These are phyloP conservation scores for Musca domestica DNA, from an alignment of 1,140 invertebrate species.

Conservation along the genomic window DNA sequence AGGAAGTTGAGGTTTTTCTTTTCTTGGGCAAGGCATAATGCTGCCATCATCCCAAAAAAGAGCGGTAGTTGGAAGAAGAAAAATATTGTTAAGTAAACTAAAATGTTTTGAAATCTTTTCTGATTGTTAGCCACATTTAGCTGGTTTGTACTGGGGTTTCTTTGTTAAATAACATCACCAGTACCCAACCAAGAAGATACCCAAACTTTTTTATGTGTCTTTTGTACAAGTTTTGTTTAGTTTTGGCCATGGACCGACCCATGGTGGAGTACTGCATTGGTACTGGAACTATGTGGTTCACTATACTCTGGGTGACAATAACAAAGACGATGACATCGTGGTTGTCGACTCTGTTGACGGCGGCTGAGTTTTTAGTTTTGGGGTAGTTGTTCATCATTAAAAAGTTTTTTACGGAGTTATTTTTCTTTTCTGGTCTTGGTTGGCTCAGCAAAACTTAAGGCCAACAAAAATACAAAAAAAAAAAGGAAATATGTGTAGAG, in stretches of 20 bases:
- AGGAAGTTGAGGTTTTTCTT: too few relatives aligned
- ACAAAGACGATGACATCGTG: too few relatives aligned
- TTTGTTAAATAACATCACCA: slow-evolving; percentile 16
- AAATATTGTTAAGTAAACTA: slow-evolving; percentile 13
- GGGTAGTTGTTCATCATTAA: slow-evolving; percentile 18
- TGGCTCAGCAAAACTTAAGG: not conserved
- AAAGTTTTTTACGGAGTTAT: slow-evolving; percentile 12
- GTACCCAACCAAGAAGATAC: not conserved
- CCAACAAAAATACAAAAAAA: not conserved
- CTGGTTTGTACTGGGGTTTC: not conserved
- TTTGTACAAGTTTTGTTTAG: slow-evolving; percentile 12
- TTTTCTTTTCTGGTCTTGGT: not conserved
- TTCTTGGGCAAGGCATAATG: too few relatives aligned
- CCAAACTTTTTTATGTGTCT: slow-evolving; percentile 15
- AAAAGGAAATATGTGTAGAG: too few relatives aligned
- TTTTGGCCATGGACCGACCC: too few relatives aligned
- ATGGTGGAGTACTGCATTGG: too few relatives aligned
- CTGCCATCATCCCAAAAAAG: too few relatives aligned
- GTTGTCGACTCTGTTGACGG: too few relatives aligned
- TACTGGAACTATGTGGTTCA: too few relatives aligned
- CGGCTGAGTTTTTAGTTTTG: slow-evolving; percentile 4
- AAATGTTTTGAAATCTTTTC: slow-evolving; percentile 18
- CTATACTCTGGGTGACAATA: too few relatives aligned
- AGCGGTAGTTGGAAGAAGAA: too few relatives aligned
- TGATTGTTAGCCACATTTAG: slow-evolving; percentile 20